Evolutionary conservation across 2,113 vertebrate genomes (phyloP).

Genomic region (Lonchura striata): DNA sequence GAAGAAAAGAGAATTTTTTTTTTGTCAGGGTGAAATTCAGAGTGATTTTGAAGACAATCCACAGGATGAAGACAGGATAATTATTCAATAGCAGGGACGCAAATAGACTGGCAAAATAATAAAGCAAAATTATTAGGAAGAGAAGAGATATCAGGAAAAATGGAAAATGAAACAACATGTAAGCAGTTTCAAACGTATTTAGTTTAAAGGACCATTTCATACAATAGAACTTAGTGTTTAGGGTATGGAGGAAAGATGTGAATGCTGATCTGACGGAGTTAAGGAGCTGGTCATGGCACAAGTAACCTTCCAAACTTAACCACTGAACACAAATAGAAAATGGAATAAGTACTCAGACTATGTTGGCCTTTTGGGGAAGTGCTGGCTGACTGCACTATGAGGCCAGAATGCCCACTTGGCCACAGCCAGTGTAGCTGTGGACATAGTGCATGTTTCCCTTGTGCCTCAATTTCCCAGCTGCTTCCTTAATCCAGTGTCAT

Average conservation of each 20-base stretch:
- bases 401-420: neutral
- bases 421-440: accelerated
- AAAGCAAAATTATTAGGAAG: neutral
- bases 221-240: neutral
- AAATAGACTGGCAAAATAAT: neutral
- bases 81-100: neutral
- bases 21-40: neutral
- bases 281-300: neutral
- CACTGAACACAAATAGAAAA: neutral
- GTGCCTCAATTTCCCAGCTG: neutral
- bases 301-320: neutral
- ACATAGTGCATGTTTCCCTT: neutral
- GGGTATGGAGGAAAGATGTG: neutral
- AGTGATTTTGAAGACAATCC: neutral
- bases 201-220: neutral
- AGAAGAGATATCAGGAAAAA: neutral
- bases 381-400: neutral
- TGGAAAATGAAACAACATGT: neutral
- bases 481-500: neutral
- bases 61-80: neutral
- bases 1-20: neutral
- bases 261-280: neutral
- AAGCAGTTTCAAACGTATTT: neutral
- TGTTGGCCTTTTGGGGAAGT: neutral
- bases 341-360: neutral